Base-by-base conservation (phyloP, 2,888 invertebrate species). In the Dryomyza anilis region DNA sequence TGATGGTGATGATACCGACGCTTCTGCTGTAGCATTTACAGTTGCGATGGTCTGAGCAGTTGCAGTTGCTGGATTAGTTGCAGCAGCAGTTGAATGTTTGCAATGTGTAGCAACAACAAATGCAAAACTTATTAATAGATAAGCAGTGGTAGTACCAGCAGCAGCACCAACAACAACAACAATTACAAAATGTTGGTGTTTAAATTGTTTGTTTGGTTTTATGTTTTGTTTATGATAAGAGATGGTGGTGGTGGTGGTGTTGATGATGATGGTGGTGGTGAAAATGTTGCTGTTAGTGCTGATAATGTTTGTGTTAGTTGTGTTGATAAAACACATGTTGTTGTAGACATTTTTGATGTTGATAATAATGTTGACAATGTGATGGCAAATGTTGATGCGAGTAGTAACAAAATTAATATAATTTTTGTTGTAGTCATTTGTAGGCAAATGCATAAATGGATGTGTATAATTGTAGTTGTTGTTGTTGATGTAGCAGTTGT, bases 401-500 rank as follows among this genome's bases (percentile, higher is more conserved):
- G 56, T 66, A 55, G 6, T 48, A 21, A 33, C 39, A 48, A 43
- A 30, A 33, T 59, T 30, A 19, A 3, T 48, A 56, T 59, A 48
- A 61, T 64, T 64, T 36, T 64, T 65, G 50, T 62, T 43, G 29
- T 60, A 57, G 27, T 55, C 52, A 45, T 43, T 25, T 46, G n/a
- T n/a, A n/a, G n/a, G n/a, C n/a, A n/a, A n/a, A n/a, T n/a, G n/a
- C n/a, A n/a, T n/a, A n/a, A n/a, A n/a, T n/a, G n/a, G n/a, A n/a
- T n/a, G n/a, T n/a, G n/a, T 43, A 58, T 61, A 52, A 48, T 61
- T 65, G 66, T 72, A 70, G 71, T 72, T 71, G 70, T 67, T 73
- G 72, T 69, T 65, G 66, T 72, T 70, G 71, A 72, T 71, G 70
- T 67, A 72, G 72, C 69, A 71, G 71, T 69, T 73, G 69, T 68